Evolutionary conservation across 2,888 invertebrate species (phyloP), one percentile per base, ranked within the genome.

Genomic region (Lasioglossum leucozonium): DNA sequence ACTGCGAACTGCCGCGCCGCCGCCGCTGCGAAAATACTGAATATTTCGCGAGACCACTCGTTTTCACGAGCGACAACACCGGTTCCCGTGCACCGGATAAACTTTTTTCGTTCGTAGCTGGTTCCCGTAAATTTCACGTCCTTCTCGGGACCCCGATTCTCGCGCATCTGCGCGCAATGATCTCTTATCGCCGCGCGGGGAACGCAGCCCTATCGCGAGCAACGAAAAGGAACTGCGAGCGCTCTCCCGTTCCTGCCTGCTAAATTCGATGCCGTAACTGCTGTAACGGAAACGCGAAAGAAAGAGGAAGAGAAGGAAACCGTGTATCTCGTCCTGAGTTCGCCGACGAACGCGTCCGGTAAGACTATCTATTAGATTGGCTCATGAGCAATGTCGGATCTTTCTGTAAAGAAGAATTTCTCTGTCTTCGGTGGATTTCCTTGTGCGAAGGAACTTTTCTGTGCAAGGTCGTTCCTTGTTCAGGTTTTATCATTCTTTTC

Each of bases 11-110:
- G 44, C 3, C 37, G 71, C 22, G n/a, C 34, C 34, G 34, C 3
- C 30, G 73, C 34, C 34, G 34, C 3, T 22, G 73, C 18, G 34
- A 67, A 26, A 78, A 78, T 67, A 55, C 67, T 13, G 77, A 72
- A 77, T 81, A 77, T 77, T 65, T 72, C 30, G 44, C 62, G 34
- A 4, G 65, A 26, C 62, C 73, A 47, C 16, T 26, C 4, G 16
- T 44, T 77, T 72, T 22, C 13, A n/a, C 67, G 67, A 37, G 11
- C 34, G 51, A 34, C 76, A n/a, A n/a, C 11, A 47, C n/a, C 47
- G 22, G 2, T 26, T 47, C 72, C 37, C 40, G 18, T 40, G n/a
- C 44, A 10, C 22, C 34, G 58, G 18, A 11, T 26, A 11, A 44
- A 18, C 8, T 30, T 42, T 26, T 78, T 71, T 47, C 40, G 51